Conservation (phyloP, 1,140 invertebrate genomes). For the Drosophila takahashii region DNA sequence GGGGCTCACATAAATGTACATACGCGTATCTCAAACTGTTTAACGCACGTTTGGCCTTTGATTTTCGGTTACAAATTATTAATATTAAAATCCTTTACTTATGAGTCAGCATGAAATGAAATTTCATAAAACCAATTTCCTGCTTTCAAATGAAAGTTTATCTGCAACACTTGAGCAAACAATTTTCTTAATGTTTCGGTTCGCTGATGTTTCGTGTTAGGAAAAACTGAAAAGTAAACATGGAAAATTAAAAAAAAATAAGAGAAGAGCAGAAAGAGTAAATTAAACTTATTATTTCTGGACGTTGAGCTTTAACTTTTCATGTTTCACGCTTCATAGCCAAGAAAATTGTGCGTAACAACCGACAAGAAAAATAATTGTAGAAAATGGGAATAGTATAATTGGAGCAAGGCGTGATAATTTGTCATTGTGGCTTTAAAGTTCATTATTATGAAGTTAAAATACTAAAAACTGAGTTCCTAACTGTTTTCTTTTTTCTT, state of each 20-base stretch:
- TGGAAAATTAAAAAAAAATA: constrained; percentile 28
- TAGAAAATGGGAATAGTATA: constrained; percentile 7
- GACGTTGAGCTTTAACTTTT: constrained; percentile 25
- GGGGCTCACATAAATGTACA: neutral
- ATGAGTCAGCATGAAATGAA: constrained; percentile 18
- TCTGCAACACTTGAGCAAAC: constrained; percentile 7
- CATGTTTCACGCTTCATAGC: constrained; percentile 40
- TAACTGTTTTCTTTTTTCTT: too few species aligned
- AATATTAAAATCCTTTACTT: constrained; percentile 1
- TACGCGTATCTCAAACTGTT: neutral
- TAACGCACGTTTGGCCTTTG: constrained; percentile 3
- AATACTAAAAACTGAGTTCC: too few species aligned
- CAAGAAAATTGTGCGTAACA: constrained; percentile 38
- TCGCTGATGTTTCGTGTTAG: constrained; percentile 28
- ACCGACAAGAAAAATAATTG: constrained; percentile 20
- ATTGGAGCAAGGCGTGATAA: constrained; percentile 8
- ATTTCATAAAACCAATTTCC: constrained; percentile 41
- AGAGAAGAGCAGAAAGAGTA: constrained; percentile 8
- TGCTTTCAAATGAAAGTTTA: constrained; percentile 64
- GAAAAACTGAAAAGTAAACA: constrained; percentile 28
- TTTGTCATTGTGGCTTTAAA: constrained; percentile 6
- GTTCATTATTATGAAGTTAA: neutral
- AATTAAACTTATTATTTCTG: constrained; percentile 48
- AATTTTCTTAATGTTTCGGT: constrained; percentile 16
- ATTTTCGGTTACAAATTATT: neutral